Conservation (phyloP, 2,113 vertebrate species). For the Rana temporaria region DNA sequence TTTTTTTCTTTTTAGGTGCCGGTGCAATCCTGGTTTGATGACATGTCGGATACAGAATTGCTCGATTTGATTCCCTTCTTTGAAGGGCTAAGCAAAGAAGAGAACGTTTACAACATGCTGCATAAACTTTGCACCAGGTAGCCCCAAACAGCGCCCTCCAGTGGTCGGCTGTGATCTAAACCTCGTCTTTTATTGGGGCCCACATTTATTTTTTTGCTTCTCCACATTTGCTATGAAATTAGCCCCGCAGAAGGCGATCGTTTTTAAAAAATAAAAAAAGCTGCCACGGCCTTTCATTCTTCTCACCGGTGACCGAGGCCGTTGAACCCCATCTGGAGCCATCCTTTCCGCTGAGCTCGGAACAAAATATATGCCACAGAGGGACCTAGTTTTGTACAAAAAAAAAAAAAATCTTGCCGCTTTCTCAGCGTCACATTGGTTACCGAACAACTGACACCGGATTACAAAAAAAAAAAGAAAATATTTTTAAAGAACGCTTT, state of each 20-base stretch:
- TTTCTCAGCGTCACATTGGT: not conserved
- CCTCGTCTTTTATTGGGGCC: not conserved
- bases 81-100: conserved; percentile 92
- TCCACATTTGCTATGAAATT: not conserved
- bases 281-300: conserved; percentile 3
- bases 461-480: conserved; percentile 53
- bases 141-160: conserved; percentile 66
- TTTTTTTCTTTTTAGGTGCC: conserved; percentile 81
- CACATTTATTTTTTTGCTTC: not conserved
- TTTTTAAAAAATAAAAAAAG: not conserved
- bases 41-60: conserved; percentile 96
- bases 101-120: conserved; percentile 89
- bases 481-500: conserved; percentile 82
- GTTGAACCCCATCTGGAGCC: not conserved
- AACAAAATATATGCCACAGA: not conserved
- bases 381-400: not conserved
- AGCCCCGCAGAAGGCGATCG: conserved; percentile 2
- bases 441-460: not conserved
- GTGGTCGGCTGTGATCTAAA: not conserved
- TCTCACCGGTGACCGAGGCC: not conserved
- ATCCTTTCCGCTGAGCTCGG: not conserved
- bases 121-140: conserved; percentile 94
- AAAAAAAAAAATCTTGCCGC: not conserved
- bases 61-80: conserved; percentile 96
- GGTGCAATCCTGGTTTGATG: conserved; percentile 98